Percentiles rank a stretch among this genome's conserved stretches.
These are phyloP conservation scores for Tipula helvola DNA, from an alignment of 2,888 invertebrate genomes.

Conservation along the genomic window DNA sequence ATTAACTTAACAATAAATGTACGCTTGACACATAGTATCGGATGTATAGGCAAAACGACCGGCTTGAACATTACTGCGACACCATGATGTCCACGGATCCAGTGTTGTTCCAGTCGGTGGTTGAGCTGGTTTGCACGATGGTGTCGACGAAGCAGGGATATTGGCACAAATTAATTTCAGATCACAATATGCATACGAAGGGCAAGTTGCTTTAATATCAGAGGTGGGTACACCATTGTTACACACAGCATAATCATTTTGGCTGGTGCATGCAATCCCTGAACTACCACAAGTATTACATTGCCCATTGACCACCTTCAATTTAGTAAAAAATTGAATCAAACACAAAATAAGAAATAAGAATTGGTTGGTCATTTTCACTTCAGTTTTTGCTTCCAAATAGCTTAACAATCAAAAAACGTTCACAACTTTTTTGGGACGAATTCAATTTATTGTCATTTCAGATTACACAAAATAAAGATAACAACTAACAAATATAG, in stretches of 20 bases:
- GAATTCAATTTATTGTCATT: neutral
- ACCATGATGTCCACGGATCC: neutral
- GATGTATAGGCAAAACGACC: neutral
- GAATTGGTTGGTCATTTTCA: neutral
- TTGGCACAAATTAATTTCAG: neutral
- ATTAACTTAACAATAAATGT: neutral
- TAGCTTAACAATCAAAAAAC: neutral
- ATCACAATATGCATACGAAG: neutral
- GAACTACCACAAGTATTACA: conserved; percentile 12
- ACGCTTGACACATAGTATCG: neutral
- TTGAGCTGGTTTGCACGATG: neutral
- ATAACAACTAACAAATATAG: neutral
- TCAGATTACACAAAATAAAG: neutral
- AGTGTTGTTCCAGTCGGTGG: neutral
- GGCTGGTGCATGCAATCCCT: conserved; percentile 10
- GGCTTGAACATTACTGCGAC: neutral
- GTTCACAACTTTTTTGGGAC: neutral
- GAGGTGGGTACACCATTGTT: neutral
- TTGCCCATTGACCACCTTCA: neutral
- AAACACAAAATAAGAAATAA: neutral
- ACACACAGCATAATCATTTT: conserved; percentile 6
- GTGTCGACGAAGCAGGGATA: neutral
- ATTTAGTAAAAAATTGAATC: neutral
- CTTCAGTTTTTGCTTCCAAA: neutral
- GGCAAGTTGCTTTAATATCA: neutral